Conservation (phyloP, 2,888 invertebrate genomes). For the Pyrrhosoma nymphula region DNA sequence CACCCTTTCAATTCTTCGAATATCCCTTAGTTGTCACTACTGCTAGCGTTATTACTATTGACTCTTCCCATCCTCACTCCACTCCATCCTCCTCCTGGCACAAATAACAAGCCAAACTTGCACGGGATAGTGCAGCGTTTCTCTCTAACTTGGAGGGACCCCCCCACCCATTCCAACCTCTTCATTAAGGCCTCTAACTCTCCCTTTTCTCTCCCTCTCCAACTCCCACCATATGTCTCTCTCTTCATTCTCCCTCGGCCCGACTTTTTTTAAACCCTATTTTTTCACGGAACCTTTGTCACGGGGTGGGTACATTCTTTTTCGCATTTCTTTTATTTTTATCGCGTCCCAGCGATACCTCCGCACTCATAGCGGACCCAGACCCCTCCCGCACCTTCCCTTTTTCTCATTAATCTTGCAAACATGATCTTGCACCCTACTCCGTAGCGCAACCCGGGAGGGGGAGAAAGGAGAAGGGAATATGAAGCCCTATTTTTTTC, state of each 20-base stretch:
- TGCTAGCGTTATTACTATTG: neutral
- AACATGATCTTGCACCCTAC: slow-evolving; percentile 10
- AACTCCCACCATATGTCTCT: neutral
- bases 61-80: neutral
- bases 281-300: slow-evolving; percentile 36
- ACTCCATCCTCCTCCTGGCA: neutral
- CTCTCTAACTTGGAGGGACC: neutral
- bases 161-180: neutral
- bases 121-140: neutral
- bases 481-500: neutral
- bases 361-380: neutral
- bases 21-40: neutral
- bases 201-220: neutral
- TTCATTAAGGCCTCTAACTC: neutral
- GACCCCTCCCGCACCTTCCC: neutral
- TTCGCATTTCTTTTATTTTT: neutral
- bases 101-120: neutral
- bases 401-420: slow-evolving; percentile 45
- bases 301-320: neutral
- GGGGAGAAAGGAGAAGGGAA: neutral
- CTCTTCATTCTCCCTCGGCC: too few species aligned
- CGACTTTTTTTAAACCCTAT: neutral
- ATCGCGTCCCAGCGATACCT: neutral
- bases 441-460: neutral
- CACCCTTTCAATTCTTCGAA: neutral